Conservation (phyloP, 64 coral and sea anemone species). For the Porites lutea region DNA sequence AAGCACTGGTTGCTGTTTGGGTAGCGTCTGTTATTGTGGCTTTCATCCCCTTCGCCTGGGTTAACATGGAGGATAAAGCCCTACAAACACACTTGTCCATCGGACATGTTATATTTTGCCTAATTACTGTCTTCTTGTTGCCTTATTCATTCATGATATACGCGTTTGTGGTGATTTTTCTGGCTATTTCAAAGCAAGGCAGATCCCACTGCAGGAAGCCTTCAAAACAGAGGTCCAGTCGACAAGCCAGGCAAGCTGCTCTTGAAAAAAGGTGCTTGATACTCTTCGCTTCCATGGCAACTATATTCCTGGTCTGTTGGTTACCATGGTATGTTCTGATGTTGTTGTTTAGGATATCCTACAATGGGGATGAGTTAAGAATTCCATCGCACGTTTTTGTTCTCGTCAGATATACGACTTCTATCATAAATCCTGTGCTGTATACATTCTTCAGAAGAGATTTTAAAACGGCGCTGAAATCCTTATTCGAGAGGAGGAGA, state of each 20-base stretch:
- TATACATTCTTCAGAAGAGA: conserved; percentile 75
- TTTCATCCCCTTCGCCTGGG: conserved; percentile 18
- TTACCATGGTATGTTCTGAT: conserved; percentile 50
- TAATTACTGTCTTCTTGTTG: background rate
- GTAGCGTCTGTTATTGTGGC: conserved; percentile 2
- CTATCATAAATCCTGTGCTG: conserved; percentile 65
- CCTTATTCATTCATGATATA: conserved; percentile 30
- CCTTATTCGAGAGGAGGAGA: background rate
- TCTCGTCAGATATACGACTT: conserved; percentile 44
- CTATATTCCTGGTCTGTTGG: background rate
- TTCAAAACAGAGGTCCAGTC: background rate
- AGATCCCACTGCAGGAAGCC: background rate
- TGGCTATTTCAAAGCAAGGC: background rate
- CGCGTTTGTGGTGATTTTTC: conserved; percentile 20
- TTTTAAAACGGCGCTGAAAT: conserved; percentile 46
- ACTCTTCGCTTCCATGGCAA: conserved; percentile 17
- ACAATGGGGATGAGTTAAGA: background rate
- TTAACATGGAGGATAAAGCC: background rate
- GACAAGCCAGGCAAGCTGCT: background rate
- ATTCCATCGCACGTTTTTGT: conserved; percentile 35
- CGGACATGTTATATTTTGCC: background rate
- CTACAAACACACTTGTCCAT: background rate
- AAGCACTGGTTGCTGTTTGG: conserved; percentile 2
- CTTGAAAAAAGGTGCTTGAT: conserved; percentile 8
- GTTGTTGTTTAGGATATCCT: background rate